Evolutionary conservation across 2,797 vertebrate genomes (phyloP), one percentile per base, ranked within the genome.

Genomic region (Staurois parvus): DNA sequence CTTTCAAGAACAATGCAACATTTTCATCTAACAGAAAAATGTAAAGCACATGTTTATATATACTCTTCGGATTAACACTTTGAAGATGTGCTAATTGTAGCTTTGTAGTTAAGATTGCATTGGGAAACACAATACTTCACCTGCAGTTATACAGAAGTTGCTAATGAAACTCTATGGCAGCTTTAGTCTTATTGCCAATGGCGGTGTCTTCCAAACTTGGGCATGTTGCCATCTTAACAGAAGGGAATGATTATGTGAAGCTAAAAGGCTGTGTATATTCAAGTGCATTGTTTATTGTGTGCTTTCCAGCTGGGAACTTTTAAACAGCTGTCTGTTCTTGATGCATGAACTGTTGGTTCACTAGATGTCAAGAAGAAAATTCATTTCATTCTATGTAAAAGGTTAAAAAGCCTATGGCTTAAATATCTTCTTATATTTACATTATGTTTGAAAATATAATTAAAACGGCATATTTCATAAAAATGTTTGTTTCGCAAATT

Each of bases 201-300:
- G 88, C 91, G 86, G 15, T 48, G 84, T 89, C 84, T 90, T 87
- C 89, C 86, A 3, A 86, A 84, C 87, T 13, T 26, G 89, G 90
- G 90, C 91, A 84, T 0, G 0, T 4, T 72, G 89, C 87, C 89
- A 88, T 15, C 0, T 45, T 0, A 0, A 84, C 91, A 91, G 88
- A 87, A 40, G 83, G 89, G 62, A 85, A 87, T 0, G 0, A 78
- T 88, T 0, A 72, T n/a, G 0, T 66, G 83, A 45, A 80, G 83
- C 82, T 83, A 32, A 0, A 86, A 77, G 76, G 84, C 0, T 0
- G 0, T 0, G 83, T 75, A 4, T 9, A 3, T 34, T 84, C 88
- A 77, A 0, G 32, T 88, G 68, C 76, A 77, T 40, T 85, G 88
- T 48, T 85, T 79, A 85, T 74, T 29, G 73, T 83, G 37, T 5